Evolutionary conservation across 1,140 invertebrate species (phyloP).

Genomic region (Chironomus striatipennis): DNA sequence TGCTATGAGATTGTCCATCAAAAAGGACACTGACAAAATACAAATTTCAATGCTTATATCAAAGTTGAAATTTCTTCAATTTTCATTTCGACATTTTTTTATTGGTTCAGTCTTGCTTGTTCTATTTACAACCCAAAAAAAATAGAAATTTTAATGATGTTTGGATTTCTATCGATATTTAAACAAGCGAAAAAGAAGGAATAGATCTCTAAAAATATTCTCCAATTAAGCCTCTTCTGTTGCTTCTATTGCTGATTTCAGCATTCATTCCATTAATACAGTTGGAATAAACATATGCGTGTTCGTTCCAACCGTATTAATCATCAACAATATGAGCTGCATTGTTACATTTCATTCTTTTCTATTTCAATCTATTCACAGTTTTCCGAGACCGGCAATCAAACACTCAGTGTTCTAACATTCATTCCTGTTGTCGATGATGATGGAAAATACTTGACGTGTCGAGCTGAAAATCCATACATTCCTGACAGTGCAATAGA

Average conservation of each 20-base stretch:
- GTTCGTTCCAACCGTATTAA: background rate
- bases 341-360: no score
- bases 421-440: constrained; percentile 74
- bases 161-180: constrained; percentile 11
- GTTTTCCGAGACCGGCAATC: constrained; percentile 73
- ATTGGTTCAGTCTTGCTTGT: background rate
- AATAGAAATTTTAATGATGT: background rate
- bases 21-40: background rate
- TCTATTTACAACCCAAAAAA: background rate
- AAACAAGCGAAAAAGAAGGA: constrained; percentile 26
- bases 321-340: constrained; percentile 4
- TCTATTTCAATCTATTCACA: constrained; percentile 40
- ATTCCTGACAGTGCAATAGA: constrained; percentile 72
- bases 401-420: constrained; percentile 70
- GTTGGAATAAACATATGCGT: no score
- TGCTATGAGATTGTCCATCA: background rate
- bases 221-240: constrained; percentile 14
- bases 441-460: constrained; percentile 78
- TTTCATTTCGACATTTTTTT: constrained; percentile 34
- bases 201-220: background rate
- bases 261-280: no score
- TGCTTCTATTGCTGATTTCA: no score
- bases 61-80: constrained; percentile 26
- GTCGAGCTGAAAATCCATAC: constrained; percentile 74
- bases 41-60: no score